These are phyloP conservation scores for Eubucco bourcierii DNA, from an alignment of 2,113 vertebrate genomes.

Conservation along the genomic window DNA sequence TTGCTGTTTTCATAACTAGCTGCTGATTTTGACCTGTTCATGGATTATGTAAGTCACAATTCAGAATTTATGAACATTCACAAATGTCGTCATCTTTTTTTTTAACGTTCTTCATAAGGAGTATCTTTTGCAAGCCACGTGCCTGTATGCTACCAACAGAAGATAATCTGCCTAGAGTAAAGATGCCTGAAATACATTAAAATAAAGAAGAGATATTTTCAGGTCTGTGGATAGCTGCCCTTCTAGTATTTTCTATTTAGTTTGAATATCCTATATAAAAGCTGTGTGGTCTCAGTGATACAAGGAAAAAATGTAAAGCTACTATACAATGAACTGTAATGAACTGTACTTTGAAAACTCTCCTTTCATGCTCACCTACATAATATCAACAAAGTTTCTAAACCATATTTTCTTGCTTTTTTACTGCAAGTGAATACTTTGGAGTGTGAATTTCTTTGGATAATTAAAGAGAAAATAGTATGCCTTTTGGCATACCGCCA, in stretches of 20 bases:
- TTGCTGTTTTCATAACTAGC: background rate
- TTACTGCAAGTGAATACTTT: background rate
- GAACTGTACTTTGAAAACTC: background rate
- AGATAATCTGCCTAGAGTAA: background rate
- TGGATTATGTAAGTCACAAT: background rate
- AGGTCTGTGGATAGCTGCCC: background rate
- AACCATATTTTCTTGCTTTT: background rate
- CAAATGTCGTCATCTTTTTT: background rate
- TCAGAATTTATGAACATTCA: background rate
- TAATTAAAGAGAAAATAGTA: slow-evolving; percentile 4
- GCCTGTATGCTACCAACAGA: background rate
- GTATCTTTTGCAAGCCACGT: background rate
- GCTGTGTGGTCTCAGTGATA: background rate
- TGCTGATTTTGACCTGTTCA: background rate
- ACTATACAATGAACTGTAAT: background rate
- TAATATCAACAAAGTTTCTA: background rate
- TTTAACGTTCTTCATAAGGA: background rate
- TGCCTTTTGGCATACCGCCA: background rate
- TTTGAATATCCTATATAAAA: background rate
- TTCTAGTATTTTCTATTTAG: background rate
- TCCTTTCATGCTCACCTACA: background rate
- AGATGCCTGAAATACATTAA: background rate
- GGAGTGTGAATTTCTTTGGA: background rate
- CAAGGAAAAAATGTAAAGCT: background rate
- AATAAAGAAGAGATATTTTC: background rate